Percentiles rank a stretch among this genome's conserved stretches.
These are phyloP conservation scores for Proteles cristata DNA, from an alignment of 2,113 vertebrate species.

Conservation along the genomic window DNA sequence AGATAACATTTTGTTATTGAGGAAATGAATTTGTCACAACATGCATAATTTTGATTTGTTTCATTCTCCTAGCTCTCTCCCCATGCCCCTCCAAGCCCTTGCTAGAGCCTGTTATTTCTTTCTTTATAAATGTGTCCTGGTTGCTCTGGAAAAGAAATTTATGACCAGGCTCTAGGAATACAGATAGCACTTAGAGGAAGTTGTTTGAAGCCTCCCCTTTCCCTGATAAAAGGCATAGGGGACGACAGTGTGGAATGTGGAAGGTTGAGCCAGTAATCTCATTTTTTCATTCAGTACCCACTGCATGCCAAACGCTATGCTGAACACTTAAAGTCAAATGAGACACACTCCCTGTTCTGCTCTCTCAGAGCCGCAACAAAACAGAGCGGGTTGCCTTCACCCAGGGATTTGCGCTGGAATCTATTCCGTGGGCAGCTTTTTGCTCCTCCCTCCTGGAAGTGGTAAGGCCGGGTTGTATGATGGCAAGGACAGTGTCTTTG, in stretches of 20 bases:
- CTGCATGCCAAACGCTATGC: background rate
- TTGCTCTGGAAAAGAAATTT: conserved; percentile 31
- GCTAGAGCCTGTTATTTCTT: background rate
- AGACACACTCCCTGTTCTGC: background rate
- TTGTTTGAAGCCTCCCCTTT: background rate
- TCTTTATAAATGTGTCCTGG: background rate
- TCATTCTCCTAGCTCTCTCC: background rate
- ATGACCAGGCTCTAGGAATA: background rate
- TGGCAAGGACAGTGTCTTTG: background rate
- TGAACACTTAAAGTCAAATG: background rate
- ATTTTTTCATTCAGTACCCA: background rate
- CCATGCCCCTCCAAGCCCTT: background rate
- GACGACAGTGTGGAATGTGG: background rate
- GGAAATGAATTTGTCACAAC: conserved; percentile 53
- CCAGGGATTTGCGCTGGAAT: background rate
- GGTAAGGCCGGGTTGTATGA: background rate
- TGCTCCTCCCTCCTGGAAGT: background rate
- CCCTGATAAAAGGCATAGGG: background rate
- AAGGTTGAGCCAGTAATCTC: background rate
- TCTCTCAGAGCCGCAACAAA: background rate
- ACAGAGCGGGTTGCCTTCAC: background rate
- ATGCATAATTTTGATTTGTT: conserved; percentile 40
- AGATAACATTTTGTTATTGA: background rate
- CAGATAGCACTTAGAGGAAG: background rate
- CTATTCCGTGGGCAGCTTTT: background rate